These are phyloP conservation scores for Pedetes capensis DNA, from an alignment of 2,113 vertebrate species.

Conservation along the genomic window DNA sequence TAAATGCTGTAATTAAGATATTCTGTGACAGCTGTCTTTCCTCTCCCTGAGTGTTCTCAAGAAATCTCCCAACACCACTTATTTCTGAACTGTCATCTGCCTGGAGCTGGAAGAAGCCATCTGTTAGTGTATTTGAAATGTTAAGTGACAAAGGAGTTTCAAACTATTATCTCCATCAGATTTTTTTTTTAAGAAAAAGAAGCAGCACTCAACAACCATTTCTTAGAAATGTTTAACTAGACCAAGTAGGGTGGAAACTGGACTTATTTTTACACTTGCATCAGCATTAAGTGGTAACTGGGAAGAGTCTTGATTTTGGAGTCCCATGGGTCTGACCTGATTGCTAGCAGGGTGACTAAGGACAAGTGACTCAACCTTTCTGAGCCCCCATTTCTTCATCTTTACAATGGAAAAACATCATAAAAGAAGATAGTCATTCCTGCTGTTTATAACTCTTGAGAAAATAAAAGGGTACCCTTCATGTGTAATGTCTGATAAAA, in stretches of 20 bases:
- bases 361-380: neutral
- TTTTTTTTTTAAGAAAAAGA: neutral
- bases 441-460: neutral
- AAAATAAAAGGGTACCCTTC: conserved; percentile 7
- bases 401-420: neutral
- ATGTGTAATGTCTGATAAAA: neutral
- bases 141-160: conserved; percentile 76
- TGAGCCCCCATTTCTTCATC: neutral
- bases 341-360: neutral
- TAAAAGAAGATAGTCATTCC: neutral
- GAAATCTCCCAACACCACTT: conserved; percentile 84
- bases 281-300: neutral
- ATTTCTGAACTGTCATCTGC: conserved; percentile 82
- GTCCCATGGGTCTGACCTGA: neutral
- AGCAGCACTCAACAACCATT: conserved; percentile 6
- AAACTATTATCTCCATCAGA: conserved; percentile 67
- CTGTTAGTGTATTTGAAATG: conserved; percentile 83
- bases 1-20: conserved; percentile 87
- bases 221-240: conserved; percentile 35
- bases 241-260: neutral
- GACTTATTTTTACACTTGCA: neutral
- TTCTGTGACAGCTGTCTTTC: conserved; percentile 85
- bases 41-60: conserved; percentile 81
- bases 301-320: neutral
- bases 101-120: conserved; percentile 81